phyloP scores from a whole-genome alignment of 2,797 vertebrate species.

The Tadarida brasiliensis region DNA sequence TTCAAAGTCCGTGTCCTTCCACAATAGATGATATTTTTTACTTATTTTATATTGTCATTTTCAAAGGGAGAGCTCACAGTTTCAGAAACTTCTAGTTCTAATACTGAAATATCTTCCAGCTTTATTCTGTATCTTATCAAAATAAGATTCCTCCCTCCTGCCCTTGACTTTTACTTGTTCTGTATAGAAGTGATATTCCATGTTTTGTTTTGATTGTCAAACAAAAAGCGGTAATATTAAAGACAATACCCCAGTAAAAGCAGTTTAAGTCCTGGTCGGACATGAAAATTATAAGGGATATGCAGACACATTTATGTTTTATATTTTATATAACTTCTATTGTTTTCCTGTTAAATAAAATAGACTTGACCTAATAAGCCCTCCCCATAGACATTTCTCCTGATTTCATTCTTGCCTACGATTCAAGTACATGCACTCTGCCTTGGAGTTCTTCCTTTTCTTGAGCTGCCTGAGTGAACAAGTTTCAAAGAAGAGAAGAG shows the following conservation, averaged over 20 bases:
- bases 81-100: neutral
- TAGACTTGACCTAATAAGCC: neutral
- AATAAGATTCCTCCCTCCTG: neutral
- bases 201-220: neutral
- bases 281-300: neutral
- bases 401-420: slow-evolving; percentile 49
- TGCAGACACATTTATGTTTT: neutral
- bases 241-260: neutral
- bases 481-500: slow-evolving; percentile 65
- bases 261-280: neutral
- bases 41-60: neutral
- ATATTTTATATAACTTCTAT: neutral
- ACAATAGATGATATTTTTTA: neutral
- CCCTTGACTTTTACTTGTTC: neutral
- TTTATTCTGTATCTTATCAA: neutral
- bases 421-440: slow-evolving; percentile 43
- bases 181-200: neutral
- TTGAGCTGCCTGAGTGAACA: slow-evolving; percentile 56
- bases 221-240: neutral
- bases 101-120: neutral
- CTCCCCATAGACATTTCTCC: slow-evolving; percentile 27
- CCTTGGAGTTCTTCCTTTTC: slow-evolving; percentile 68
- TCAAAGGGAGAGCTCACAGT: neutral
- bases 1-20: neutral
- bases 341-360: slow-evolving; percentile 52